Evolutionary conservation across 2,888 invertebrate genomes (phyloP).

Genomic region (Agonum fuliginosum): DNA sequence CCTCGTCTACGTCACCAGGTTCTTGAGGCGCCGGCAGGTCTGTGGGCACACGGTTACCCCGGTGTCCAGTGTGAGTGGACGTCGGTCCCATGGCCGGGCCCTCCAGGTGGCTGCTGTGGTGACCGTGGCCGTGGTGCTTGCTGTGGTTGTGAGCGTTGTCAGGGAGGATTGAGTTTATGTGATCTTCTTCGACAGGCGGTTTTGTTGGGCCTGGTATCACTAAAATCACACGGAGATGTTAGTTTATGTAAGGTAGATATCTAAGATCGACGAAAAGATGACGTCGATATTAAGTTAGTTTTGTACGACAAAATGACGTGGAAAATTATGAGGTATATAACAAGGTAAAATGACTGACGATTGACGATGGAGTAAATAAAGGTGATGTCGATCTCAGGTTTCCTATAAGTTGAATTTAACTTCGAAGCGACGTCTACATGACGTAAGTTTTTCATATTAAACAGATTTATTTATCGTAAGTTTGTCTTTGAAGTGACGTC

Average conservation of each 20-base stretch:
- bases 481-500: no score
- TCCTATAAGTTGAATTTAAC: no score
- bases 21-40: neutral
- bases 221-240: neutral
- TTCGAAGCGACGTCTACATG: no score
- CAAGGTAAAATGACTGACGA: no score
- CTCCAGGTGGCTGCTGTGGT: constrained; percentile 17
- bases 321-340: no score
- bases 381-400: no score
- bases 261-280: no score
- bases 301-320: no score
- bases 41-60: constrained; percentile 32
- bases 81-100: constrained; percentile 3
- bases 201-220: constrained; percentile 53
- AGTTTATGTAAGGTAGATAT: neutral
- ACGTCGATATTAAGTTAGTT: no score
- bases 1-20: neutral
- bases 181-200: neutral
- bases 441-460: no score
- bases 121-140: constrained; percentile 7
- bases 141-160: constrained; percentile 19
- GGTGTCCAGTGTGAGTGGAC: neutral
- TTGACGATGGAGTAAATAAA: no score
- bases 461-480: no score
- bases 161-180: neutral